Conservation (phyloP, 2,113 vertebrate genomes). For the Melanocharis versteri region DNA sequence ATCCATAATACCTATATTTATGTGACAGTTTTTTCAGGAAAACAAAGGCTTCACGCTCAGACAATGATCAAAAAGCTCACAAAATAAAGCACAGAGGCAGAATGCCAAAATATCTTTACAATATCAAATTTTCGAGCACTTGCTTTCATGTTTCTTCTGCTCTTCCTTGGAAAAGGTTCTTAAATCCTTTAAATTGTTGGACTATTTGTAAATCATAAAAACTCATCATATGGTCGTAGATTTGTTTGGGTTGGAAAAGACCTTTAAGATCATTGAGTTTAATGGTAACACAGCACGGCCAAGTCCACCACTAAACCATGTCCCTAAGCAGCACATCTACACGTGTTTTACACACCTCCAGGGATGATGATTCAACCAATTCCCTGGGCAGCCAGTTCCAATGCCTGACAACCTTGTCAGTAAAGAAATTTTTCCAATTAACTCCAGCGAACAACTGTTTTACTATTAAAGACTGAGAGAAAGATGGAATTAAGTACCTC, state of each 20-base stretch:
- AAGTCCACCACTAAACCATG: background rate
- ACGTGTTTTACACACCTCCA: background rate
- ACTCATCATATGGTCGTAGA: background rate
- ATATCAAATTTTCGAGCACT: background rate
- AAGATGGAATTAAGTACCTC: background rate
- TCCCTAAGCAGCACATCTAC: background rate
- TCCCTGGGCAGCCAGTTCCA: background rate
- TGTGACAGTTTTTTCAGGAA: background rate
- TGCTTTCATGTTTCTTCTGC: background rate
- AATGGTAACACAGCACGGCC: background rate
- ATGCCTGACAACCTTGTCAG: background rate
- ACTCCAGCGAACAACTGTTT: background rate
- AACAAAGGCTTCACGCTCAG: background rate
- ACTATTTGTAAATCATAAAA: background rate
- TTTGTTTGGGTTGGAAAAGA: background rate
- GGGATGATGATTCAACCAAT: background rate
- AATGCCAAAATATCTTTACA: background rate
- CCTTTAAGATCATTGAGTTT: background rate
- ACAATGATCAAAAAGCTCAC: conserved; percentile 6
- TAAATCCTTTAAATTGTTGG: background rate
- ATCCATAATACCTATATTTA: conserved; percentile 10
- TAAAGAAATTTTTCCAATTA: background rate
- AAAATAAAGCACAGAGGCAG: conserved; percentile 8
- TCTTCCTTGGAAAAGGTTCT: background rate
- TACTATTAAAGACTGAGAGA: background rate